Conservation (phyloP, 92 coral and sea anemone genomes). For the Porites lobata region DNA sequence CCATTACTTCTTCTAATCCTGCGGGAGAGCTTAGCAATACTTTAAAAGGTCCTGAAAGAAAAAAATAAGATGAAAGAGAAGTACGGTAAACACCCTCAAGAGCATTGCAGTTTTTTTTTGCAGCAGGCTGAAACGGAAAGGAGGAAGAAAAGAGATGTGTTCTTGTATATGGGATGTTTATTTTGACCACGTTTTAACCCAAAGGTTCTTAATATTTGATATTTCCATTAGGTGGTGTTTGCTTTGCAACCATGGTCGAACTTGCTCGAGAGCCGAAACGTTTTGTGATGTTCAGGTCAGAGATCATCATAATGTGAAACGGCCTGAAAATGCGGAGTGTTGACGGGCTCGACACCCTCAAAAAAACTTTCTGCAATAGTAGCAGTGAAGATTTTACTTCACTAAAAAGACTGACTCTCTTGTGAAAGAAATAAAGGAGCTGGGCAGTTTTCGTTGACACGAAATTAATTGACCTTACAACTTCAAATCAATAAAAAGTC, state of each 20-base stretch:
- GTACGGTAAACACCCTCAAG: too few species aligned
- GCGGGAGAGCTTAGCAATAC: conserved; percentile 56
- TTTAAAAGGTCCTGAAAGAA: conserved; percentile 44
- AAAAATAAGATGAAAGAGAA: too few species aligned
- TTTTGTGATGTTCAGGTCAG: not conserved
- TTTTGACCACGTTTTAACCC: conserved; percentile 10
- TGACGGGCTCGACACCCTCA: not conserved
- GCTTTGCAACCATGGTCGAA: conserved; percentile 10
- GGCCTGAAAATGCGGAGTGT: conserved; percentile 4
- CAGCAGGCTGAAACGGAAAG: not conserved
- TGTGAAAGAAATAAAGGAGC: not conserved
- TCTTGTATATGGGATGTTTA: not conserved
- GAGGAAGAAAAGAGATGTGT: conserved; percentile 14
- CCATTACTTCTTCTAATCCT: conserved; percentile 63
- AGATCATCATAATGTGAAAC: conserved; percentile 10
- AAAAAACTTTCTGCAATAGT: conserved; percentile 2
- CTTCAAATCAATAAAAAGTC: too few species aligned
- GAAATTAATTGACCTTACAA: too few species aligned
- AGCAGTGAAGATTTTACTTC: not conserved
- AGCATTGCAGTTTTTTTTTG: too few species aligned
- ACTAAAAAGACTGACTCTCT: not conserved
- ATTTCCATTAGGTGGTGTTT: conserved; percentile 1
- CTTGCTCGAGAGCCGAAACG: conserved; percentile 16
- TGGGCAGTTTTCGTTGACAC: too few species aligned
- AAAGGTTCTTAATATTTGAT: conserved; percentile 9